Percentiles rank a stretch among this genome's conserved stretches.
These are phyloP conservation scores for Nicator chloris DNA, from an alignment of 2,113 vertebrate genomes.

Conservation along the genomic window DNA sequence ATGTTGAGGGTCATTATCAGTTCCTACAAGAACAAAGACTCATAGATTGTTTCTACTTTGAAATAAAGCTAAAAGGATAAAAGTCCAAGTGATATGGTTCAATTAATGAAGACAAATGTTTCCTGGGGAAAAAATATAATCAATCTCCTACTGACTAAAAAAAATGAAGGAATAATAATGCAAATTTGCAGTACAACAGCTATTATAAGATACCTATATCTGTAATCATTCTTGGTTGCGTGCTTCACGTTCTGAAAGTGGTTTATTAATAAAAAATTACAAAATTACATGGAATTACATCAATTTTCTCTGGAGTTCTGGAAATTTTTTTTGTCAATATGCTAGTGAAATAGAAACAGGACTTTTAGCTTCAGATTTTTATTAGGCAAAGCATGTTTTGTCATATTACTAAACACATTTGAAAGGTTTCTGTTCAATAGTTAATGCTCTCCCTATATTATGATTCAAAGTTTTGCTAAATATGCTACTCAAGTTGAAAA, in stretches of 20 bases:
- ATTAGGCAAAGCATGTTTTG: neutral
- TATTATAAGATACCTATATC: neutral
- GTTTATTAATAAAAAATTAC: neutral
- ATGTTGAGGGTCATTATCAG: neutral
- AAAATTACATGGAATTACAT: neutral
- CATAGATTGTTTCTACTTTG: neutral
- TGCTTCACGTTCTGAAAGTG: neutral
- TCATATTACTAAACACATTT: neutral
- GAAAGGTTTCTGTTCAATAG: neutral
- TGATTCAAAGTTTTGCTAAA: neutral
- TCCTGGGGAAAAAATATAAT: neutral
- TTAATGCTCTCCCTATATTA: neutral
- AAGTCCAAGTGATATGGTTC: neutral
- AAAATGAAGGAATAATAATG: neutral
- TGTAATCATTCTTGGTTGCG: neutral
- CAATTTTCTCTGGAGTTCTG: neutral
- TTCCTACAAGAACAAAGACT: neutral
- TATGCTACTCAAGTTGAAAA: neutral
- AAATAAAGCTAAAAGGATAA: neutral
- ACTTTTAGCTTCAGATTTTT: neutral
- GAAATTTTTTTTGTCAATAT: neutral
- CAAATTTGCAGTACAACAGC: neutral
- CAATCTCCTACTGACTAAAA: neutral
- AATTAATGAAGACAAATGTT: neutral
- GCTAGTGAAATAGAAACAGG: neutral